These are phyloP conservation scores for Danio choprae DNA, from an alignment of 2,797 vertebrate species.

Conservation along the genomic window DNA sequence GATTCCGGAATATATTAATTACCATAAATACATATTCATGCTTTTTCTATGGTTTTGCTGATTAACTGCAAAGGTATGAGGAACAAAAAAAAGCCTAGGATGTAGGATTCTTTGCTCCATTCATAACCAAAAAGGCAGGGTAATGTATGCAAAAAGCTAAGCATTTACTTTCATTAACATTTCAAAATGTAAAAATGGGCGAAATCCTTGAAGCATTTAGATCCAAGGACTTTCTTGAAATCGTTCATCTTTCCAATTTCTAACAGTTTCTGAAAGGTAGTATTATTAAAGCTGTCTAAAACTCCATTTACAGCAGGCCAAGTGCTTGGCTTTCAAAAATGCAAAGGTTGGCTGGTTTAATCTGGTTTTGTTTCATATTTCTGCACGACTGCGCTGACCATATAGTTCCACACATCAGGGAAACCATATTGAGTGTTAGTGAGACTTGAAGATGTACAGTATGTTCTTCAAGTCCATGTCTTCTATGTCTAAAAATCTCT, in stretches of 20 bases:
- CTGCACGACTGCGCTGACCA: constrained; percentile 1
- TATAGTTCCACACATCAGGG: constrained; percentile 14
- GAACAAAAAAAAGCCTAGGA: not conserved
- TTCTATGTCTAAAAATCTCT: constrained; percentile 26
- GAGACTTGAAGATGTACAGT: not conserved
- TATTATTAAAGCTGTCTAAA: constrained; percentile 21
- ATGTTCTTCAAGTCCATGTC: constrained; percentile 3
- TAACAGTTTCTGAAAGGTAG: not conserved
- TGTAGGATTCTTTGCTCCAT: not conserved
- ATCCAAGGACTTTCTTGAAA: constrained; percentile 8
- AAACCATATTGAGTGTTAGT: constrained; percentile 12
- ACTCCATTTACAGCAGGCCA: constrained; percentile 12
- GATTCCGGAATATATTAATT: constrained; percentile 30
- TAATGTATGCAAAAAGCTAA: constrained; percentile 9
- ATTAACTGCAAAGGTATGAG: constrained; percentile 25
- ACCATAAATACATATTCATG: constrained; percentile 47
- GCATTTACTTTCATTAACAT: constrained; percentile 31
- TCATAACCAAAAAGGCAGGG: not conserved
- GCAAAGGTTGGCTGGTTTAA: constrained; percentile 25
- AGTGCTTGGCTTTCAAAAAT: constrained; percentile 15
- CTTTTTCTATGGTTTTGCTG: constrained; percentile 26
- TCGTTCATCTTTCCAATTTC: constrained; percentile 25
- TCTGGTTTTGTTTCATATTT: constrained; percentile 26
- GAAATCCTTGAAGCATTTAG: constrained; percentile 30
- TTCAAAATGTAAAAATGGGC: constrained; percentile 31